Conservation (phyloP, 2,888 invertebrate species). For the Tanypteryx hageni region DNA sequence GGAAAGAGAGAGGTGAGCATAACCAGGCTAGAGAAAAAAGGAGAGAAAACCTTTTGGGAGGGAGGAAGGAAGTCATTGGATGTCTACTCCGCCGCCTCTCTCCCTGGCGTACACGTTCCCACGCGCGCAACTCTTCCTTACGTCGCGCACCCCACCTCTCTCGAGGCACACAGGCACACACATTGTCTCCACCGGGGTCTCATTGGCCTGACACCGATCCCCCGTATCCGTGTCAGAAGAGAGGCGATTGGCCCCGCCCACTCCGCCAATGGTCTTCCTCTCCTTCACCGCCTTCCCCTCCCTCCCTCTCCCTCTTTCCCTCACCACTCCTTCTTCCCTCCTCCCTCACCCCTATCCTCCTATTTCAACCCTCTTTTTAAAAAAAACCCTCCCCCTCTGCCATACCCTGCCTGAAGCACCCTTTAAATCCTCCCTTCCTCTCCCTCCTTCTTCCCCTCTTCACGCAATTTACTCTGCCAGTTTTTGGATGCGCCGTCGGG, state of each 20-base stretch:
- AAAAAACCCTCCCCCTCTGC: slow-evolving; percentile 27
- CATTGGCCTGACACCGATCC: slow-evolving; percentile 64
- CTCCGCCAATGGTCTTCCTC: slow-evolving; percentile 57
- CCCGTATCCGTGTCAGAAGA: slow-evolving; percentile 57
- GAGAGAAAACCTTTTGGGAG: too few relatives aligned
- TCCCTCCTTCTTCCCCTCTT: background rate
- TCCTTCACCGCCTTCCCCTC: slow-evolving; percentile 4
- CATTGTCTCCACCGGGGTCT: slow-evolving; percentile 7
- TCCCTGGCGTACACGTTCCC: too few relatives aligned
- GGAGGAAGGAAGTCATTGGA: slow-evolving; percentile 21
- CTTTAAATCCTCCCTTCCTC: background rate
- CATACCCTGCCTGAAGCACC: background rate
- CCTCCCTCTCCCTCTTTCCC: background rate
- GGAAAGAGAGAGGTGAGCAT: background rate
- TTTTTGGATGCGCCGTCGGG: background rate
- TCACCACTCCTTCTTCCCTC: background rate
- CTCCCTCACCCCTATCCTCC: background rate
- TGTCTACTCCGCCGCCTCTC: slow-evolving; percentile 14
- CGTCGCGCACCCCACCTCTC: background rate
- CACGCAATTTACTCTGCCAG: background rate
- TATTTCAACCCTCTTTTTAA: background rate
- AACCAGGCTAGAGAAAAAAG: too few relatives aligned
- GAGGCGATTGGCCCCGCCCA: slow-evolving; percentile 58
- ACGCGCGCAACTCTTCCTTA: background rate
- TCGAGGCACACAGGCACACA: slow-evolving; percentile 15